Base-by-base conservation (phyloP, 1,140 invertebrate genomes). In the Lineus longissimus region DNA sequence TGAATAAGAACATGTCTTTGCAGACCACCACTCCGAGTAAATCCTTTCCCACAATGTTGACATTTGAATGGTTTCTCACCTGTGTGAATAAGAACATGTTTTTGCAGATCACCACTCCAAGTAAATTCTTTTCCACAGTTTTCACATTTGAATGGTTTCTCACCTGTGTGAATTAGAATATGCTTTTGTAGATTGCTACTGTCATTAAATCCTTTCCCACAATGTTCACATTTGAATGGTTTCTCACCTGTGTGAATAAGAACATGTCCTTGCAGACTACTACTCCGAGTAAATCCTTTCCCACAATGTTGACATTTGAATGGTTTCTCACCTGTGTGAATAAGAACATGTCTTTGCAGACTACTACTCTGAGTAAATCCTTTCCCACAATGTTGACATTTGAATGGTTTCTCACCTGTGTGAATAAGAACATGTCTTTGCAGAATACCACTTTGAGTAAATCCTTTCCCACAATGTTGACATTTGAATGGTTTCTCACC, bases 41-140 rank as follows among this genome's bases (percentile, higher is more conserved):
- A 77, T 30, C 63, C 22, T 59, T 73, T 76, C 13, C 67, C 63
- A 56, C 76, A 77, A 0, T 69, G 55, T 2, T 57, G 43, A 59
- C 76, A 77, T 31, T 66, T 55, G 61, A 71, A 75, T 25, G 73
- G 75, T 76, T 96, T 95, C 27, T 76, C 73, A 17, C 61, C 70
- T n/a, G 65, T 72, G 57, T 72, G 74, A 61, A 69, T 72, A 43
- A 64, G 64, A 36, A 65, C 64, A 59, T 74, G 73, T 41, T 64
- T 62, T 15, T 57, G 67, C 13, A 74, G 31, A 33, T 64, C 66
- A 61, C 65, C 64, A 27, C 65, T 60, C 22, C 60, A 59, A 30
- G 61, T 59, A 56, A 73, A 74, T 1, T 61, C 61, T 65, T 73
- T 73, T 1, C 60, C 56, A 63, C 73, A 74, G 2, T 68, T 59